A percentile compares a stretch with the other conserved stretches of the same genome.
Evolutionary conservation across 2,113 vertebrate species (phyloP).

Genomic region (Lampris megalopsis): DNA sequence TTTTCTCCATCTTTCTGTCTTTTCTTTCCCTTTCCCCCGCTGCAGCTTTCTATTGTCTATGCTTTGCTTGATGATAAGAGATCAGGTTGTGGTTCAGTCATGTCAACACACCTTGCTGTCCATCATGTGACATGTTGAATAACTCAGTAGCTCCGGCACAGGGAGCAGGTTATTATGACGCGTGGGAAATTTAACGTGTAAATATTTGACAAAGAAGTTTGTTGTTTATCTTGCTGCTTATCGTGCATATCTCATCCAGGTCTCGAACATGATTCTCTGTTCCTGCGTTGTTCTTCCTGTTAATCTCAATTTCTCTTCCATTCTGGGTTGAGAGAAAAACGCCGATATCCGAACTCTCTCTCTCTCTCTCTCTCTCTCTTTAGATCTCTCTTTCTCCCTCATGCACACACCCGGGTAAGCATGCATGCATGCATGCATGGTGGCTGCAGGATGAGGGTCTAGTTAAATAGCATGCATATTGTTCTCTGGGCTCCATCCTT

Average conservation of each 20-base stretch:
- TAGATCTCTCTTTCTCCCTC: constrained; percentile 15
- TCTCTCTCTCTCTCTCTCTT: constrained; percentile 6
- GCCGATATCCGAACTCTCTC: not conserved
- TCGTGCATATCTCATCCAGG: too few relatives aligned
- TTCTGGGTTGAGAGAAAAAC: not conserved
- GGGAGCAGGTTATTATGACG: not conserved
- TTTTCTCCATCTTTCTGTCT: not conserved
- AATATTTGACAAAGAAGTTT: too few relatives aligned
- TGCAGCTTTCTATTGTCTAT: not conserved
- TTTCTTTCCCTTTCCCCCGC: not conserved
- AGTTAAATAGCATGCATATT: constrained; percentile 36
- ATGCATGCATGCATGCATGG: constrained; percentile 13
- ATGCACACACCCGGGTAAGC: not conserved
- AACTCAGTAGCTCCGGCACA: not conserved
- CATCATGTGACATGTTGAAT: not conserved
- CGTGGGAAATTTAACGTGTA: not conserved
- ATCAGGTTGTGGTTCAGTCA: too few relatives aligned
- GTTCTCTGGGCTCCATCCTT: constrained; percentile 60
- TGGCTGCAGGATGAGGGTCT: constrained; percentile 74
- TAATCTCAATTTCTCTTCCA: not conserved
- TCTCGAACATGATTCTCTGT: not conserved
- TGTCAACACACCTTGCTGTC: too few relatives aligned
- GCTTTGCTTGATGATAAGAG: not conserved
- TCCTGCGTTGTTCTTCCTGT: not conserved
- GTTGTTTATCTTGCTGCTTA: too few relatives aligned